These are phyloP conservation scores for Thymallus thymallus DNA, from an alignment of 2,113 vertebrate genomes.

Conservation along the genomic window DNA sequence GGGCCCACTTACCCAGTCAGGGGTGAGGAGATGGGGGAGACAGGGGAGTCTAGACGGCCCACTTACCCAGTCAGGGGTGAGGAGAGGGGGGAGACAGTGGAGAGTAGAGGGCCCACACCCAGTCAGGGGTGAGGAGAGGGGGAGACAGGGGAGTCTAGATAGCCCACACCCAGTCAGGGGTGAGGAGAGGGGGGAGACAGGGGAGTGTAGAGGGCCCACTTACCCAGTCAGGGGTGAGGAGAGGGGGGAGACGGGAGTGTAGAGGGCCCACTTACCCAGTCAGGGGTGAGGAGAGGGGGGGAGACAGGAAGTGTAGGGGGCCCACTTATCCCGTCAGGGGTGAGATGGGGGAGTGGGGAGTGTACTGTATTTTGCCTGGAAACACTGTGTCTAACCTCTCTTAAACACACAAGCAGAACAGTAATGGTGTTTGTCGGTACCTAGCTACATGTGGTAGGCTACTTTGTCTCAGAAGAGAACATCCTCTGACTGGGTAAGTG, in stretches of 20 bases:
- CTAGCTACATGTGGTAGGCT: background rate
- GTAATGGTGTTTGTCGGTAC: conserved; percentile 31
- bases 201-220: conserved; percentile 1
- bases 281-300: conserved; percentile 8
- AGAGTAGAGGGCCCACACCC: too few relatives aligned
- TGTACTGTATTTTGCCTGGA: conserved; percentile 45
- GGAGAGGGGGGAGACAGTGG: too few relatives aligned
- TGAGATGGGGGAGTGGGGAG: conserved; percentile 28
- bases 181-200: conserved; percentile 10
- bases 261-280: too few relatives aligned
- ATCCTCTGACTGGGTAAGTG: too few relatives aligned
- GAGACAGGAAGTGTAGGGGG: background rate
- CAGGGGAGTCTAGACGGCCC: too few relatives aligned
- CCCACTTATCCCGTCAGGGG: conserved; percentile 39
- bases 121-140: too few relatives aligned
- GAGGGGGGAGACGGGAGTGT: conserved; percentile 7
- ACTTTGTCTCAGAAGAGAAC: too few relatives aligned
- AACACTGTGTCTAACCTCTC: conserved; percentile 34
- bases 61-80: too few relatives aligned
- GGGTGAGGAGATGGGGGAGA: conserved; percentile 33
- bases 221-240: conserved; percentile 41
- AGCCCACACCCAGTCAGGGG: too few relatives aligned
- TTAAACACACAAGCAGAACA: conserved; percentile 15
- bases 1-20: conserved; percentile 55
- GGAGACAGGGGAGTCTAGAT: too few relatives aligned